Base-by-base conservation (phyloP, 2,797 vertebrate species). In the Xiphorhynchus erythropygius region DNA sequence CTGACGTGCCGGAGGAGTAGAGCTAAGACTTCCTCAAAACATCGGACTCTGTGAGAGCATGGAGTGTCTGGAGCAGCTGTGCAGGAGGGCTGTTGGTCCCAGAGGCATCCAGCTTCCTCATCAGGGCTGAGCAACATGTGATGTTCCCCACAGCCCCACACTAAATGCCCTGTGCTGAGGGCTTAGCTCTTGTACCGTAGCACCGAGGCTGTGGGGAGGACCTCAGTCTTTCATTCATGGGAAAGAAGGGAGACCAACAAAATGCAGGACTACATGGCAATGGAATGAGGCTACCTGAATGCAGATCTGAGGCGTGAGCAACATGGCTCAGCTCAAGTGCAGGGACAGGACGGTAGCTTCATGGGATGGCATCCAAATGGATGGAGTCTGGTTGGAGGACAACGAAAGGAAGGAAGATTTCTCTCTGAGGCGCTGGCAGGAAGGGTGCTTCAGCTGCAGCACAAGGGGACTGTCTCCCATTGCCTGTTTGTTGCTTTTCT, bases 101-200 rank as follows among this genome's bases (percentile, higher is more conserved):
- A 56, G 23, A 33, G 49, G 4, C 27, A 49, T 16, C 23, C 63
- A 64, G 8, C 32, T 39, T 60, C 67, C 63, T 53, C 7, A 70
- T 27, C 37, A 32, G 1, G 1, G 18, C 25, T 3, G 0, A 37
- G 42, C 25, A 71, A 16, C 10, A 7, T 10, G 0, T 13, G 19
- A 28, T 33, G 18, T 10, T 53, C 41, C 18, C 15, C 35, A 11
- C 3, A 84, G 39, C 9, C 41, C 33, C 24, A 39, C 1, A 68
- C 11, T 16, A 39, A 28, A 30, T 35, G 22, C 3, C 15, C 18
- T 28, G 7, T 53, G 52, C 52, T 32, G 52, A 53, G 18, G 16
- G 35, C 47, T 52, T 21, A 10, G 33, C 25, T 76, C 42, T 68
- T 69, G 33, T 24, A 64, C 33, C 24, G 5, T 2, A 13, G 33